A percentile compares a stretch with the other conserved stretches of the same genome.
These are phyloP conservation scores for Tenebrio molitor DNA, from an alignment of 1,140 invertebrate species.

Conservation along the genomic window DNA sequence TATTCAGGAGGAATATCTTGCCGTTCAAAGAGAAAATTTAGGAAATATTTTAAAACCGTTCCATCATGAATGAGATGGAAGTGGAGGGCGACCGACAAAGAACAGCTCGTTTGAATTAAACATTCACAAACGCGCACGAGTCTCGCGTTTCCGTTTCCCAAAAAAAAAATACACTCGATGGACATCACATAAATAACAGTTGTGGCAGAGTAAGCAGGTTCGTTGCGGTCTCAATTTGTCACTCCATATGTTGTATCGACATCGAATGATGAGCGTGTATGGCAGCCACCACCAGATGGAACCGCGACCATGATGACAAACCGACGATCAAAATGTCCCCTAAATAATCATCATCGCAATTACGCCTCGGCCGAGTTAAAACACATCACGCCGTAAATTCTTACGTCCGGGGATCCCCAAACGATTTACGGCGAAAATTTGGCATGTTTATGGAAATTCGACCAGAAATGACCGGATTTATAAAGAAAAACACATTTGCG, in stretches of 20 bases:
- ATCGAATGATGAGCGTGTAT: slow-evolving; percentile 51
- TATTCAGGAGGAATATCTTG: slow-evolving; percentile 26
- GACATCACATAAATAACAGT: slow-evolving; percentile 22
- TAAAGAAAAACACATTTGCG: slow-evolving; percentile 41
- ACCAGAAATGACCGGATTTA: slow-evolving; percentile 29
- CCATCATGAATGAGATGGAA: slow-evolving; percentile 29
- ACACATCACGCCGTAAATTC: slow-evolving; percentile 42
- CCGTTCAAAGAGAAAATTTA: slow-evolving; percentile 22
- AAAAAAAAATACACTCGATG: not conserved
- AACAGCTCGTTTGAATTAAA: slow-evolving; percentile 5
- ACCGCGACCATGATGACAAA: slow-evolving; percentile 25
- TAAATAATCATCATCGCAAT: slow-evolving; percentile 24
- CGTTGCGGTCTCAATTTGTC: slow-evolving; percentile 51
- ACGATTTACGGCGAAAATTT: slow-evolving; percentile 48
- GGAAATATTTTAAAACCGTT: slow-evolving; percentile 19
- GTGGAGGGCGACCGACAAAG: not conserved
- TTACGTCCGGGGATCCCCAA: slow-evolving; percentile 14
- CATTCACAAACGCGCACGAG: not conserved
- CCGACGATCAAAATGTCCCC: slow-evolving; percentile 29
- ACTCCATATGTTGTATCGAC: slow-evolving; percentile 52
- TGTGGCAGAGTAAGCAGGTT: slow-evolving; percentile 12
- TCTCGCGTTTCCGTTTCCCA: not conserved
- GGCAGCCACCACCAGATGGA: slow-evolving; percentile 21
- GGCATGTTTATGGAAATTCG: slow-evolving; percentile 50
- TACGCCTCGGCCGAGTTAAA: not conserved